Percentiles rank a stretch among this genome's conserved stretches.
phyloP scores from a whole-genome alignment of 2,113 vertebrate species.

The Notiomystis cincta region DNA sequence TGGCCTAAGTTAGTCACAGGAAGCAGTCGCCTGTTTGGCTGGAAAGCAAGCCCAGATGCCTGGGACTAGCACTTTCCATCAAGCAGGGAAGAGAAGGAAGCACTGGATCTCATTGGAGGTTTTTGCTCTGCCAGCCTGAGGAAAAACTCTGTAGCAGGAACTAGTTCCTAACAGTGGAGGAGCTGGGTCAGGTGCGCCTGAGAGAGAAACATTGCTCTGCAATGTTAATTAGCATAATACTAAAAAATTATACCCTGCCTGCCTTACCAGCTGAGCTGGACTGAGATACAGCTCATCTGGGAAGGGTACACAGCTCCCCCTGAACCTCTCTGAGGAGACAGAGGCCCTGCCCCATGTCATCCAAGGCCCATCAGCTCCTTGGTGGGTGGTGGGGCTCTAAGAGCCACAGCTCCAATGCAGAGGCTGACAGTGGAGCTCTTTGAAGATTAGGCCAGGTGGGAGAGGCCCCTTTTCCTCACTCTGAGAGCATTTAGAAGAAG shows the following conservation, averaged over 20 bases:
- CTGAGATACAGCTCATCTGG: background rate
- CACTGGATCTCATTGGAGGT: fast-evolving
- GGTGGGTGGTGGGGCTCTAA: background rate
- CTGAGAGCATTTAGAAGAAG: background rate
- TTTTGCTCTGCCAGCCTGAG: background rate
- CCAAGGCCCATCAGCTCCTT: background rate
- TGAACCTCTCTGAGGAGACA: background rate
- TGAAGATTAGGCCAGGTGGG: background rate
- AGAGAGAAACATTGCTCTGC: background rate
- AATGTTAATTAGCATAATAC: background rate
- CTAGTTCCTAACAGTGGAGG: background rate
- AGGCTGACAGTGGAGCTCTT: background rate
- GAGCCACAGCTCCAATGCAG: background rate
- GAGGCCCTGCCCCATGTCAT: fast-evolving
- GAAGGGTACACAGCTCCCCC: background rate
- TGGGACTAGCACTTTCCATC: background rate
- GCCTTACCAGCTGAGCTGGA: background rate
- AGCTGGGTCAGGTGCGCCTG: background rate
- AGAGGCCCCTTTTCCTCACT: background rate
- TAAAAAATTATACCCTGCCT: background rate
- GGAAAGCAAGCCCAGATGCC: background rate
- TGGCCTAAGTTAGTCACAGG: background rate
- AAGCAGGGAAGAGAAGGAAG: background rate
- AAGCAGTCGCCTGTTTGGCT: background rate
- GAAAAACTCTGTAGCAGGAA: background rate